These are phyloP conservation scores for Troilus luridus DNA, from an alignment of 2,888 invertebrate genomes.

Conservation along the genomic window DNA sequence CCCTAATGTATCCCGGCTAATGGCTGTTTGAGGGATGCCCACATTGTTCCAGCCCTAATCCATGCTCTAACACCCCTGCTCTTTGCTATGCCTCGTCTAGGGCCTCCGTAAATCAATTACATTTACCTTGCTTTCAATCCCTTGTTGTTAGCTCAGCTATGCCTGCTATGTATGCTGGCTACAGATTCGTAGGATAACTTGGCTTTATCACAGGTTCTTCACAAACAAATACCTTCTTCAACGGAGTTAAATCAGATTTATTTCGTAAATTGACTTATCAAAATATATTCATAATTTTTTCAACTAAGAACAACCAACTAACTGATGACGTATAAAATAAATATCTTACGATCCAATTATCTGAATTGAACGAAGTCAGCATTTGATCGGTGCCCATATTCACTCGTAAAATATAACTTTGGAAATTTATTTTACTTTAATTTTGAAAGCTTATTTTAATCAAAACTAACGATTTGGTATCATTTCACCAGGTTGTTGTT, in stretches of 20 bases:
- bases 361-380: no score
- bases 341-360: no score
- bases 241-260: not conserved
- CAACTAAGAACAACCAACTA: no score
- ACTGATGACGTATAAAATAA: no score
- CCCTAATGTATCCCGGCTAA: conserved; percentile 49
- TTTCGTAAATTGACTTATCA: not conserved
- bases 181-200: not conserved
- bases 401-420: no score
- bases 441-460: no score
- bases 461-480: no score
- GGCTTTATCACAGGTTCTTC: not conserved
- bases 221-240: not conserved
- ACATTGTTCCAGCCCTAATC: conserved; percentile 52
- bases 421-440: no score
- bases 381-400: no score
- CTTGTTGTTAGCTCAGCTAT: not conserved
- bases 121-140: conserved; percentile 14
- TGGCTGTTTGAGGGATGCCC: conserved; percentile 56
- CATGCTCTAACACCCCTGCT: conserved; percentile 19
- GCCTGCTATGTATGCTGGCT: not conserved
- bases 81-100: conserved; percentile 25
- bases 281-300: no score
- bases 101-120: conserved; percentile 26
- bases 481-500: no score